Evolutionary conservation across 2,888 invertebrate genomes (phyloP).

Genomic region (Drosophila picticornis): DNA sequence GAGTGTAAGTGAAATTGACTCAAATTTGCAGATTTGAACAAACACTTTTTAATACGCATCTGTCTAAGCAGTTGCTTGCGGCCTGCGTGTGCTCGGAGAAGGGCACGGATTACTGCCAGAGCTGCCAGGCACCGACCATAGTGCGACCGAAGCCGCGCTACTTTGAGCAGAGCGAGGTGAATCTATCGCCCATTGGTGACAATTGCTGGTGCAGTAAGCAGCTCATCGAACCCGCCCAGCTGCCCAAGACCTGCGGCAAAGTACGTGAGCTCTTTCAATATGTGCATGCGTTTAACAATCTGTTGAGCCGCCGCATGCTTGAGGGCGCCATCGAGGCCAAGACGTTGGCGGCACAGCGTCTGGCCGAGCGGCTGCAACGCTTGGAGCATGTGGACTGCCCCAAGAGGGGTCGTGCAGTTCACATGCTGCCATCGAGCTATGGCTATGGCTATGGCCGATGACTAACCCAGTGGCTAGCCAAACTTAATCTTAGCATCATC

Average conservation of each 20-base stretch:
- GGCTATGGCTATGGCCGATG: slow-evolving; percentile 42
- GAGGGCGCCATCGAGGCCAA: slow-evolving; percentile 74
- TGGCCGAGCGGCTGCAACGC: slow-evolving; percentile 74
- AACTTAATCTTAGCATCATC: not conserved
- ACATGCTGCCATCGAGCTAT: slow-evolving; percentile 19
- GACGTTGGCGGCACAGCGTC: slow-evolving; percentile 64
- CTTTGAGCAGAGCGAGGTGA: slow-evolving; percentile 58
- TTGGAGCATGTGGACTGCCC: slow-evolving; percentile 64
- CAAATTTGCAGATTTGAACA: not conserved
- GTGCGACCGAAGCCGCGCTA: slow-evolving; percentile 73
- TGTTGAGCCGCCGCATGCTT: slow-evolving; percentile 75
- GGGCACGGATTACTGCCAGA: slow-evolving; percentile 78
- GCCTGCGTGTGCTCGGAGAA: slow-evolving; percentile 81
- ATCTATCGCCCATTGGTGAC: slow-evolving; percentile 82
- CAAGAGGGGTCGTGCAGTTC: slow-evolving; percentile 52
- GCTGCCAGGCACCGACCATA: slow-evolving; percentile 61
- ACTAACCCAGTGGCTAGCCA: slow-evolving; percentile 38
- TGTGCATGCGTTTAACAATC: slow-evolving; percentile 74
- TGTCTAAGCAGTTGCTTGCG: slow-evolving; percentile 64
- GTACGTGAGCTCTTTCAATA: slow-evolving; percentile 82
- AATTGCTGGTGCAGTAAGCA: slow-evolving; percentile 84
- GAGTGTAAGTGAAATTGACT: slow-evolving; percentile 40
- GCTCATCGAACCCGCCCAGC: slow-evolving; percentile 83
- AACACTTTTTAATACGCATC: not conserved
- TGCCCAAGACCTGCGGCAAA: slow-evolving; percentile 80